These are phyloP conservation scores for Cavia porcellus DNA, from an alignment of 2,113 vertebrate genomes.

Conservation along the genomic window DNA sequence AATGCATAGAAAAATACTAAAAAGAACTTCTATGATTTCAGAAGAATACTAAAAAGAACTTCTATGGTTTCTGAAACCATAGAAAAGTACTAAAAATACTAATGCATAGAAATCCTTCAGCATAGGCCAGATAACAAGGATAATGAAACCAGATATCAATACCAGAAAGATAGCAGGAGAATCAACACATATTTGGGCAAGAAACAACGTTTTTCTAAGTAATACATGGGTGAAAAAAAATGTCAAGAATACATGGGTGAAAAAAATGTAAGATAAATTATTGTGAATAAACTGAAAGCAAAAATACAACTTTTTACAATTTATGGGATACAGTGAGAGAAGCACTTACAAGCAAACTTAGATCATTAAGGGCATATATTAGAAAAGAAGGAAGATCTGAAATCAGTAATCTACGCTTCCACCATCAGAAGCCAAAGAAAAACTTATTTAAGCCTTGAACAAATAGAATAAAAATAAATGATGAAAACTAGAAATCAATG, in stretches of 20 bases:
- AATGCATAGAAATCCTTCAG: not conserved
- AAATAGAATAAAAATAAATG: not conserved
- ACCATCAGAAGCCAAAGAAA: not conserved
- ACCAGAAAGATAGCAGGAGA: not conserved
- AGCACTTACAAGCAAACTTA: not conserved
- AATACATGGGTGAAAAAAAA: not conserved
- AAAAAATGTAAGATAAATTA: not conserved
- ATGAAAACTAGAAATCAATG: not conserved
- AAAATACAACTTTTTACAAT: not conserved
- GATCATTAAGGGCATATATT: not conserved
- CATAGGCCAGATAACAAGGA: not conserved
- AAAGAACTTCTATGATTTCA: too few relatives aligned
- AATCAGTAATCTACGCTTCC: not conserved
- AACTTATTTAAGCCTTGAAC: not conserved
- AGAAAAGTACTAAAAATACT: not conserved
- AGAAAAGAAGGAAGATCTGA: not conserved
- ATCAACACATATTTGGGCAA: not conserved
- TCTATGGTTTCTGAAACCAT: too few relatives aligned
- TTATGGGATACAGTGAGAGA: not conserved
- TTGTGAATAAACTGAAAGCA: not conserved
- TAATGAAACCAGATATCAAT: not conserved
- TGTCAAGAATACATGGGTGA: too few relatives aligned
- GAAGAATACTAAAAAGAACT: too few relatives aligned
- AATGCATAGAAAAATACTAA: too few relatives aligned
- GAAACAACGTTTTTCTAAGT: not conserved